Conservation (phyloP, 2,113 vertebrate genomes). For the Ameiurus melas region DNA sequence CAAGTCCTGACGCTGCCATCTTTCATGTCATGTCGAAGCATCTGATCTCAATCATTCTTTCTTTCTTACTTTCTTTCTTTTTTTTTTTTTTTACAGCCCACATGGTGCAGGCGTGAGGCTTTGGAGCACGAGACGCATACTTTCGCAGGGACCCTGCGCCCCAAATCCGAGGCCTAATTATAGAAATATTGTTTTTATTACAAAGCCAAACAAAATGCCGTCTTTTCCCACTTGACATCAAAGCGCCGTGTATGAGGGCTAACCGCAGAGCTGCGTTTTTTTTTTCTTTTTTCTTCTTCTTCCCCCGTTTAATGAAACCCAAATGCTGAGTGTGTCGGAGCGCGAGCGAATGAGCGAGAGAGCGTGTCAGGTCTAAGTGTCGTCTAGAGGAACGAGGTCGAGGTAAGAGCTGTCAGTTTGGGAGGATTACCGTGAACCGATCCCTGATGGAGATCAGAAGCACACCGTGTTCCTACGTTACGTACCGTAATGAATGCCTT, state of each 20-base stretch:
- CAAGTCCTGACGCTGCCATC: slow-evolving; percentile 26
- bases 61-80: not conserved
- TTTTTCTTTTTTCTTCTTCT: too few species aligned
- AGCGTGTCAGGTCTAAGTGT: slow-evolving; percentile 62
- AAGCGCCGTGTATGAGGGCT: slow-evolving; percentile 66
- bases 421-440: not conserved
- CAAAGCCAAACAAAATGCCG: slow-evolving; percentile 72
- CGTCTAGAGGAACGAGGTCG: not conserved
- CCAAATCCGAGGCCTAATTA: slow-evolving; percentile 69
- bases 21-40: slow-evolving; percentile 50
- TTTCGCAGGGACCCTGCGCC: slow-evolving; percentile 16
- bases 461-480: not conserved
- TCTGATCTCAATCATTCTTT: slow-evolving; percentile 67
- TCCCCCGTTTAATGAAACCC: slow-evolving; percentile 66
- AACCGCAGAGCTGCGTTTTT: slow-evolving; percentile 61
- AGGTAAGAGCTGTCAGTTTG: not conserved
- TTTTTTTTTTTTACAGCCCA: slow-evolving; percentile 37
- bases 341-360: slow-evolving; percentile 33
- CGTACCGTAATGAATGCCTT: not conserved
- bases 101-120: slow-evolving; percentile 49
- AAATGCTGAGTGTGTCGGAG: slow-evolving; percentile 62
- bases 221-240: slow-evolving; percentile 70
- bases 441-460: not conserved
- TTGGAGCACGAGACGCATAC: slow-evolving; percentile 47
- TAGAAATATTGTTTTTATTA: slow-evolving; percentile 78